Evolutionary conservation across 2,113 vertebrate genomes (phyloP).

Genomic region (Trichomycterus rosablanca): DNA sequence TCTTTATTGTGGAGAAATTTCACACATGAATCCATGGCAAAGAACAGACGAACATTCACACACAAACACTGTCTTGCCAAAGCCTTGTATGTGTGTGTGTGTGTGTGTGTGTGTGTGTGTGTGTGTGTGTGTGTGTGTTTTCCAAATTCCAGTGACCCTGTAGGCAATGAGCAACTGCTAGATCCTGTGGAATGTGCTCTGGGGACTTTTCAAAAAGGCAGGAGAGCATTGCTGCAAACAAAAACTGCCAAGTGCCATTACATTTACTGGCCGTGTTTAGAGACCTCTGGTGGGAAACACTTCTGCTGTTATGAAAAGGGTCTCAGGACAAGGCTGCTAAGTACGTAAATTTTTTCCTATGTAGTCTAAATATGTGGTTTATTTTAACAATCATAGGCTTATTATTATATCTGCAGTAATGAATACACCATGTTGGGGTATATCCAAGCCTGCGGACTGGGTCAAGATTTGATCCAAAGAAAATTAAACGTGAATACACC

Average conservation of each 20-base stretch:
- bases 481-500: too few relatives aligned
- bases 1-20: too few relatives aligned
- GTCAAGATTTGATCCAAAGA: conserved; percentile 19
- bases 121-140: too few relatives aligned
- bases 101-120: too few relatives aligned
- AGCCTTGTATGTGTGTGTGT: too few relatives aligned
- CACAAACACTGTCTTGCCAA: too few relatives aligned
- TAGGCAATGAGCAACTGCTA: conserved; percentile 81
- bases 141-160: conserved; percentile 84
- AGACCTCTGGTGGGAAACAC: conserved; percentile 46
- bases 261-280: conserved; percentile 79
- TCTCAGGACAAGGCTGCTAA: conserved; percentile 17
- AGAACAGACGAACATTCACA: too few relatives aligned
- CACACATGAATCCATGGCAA: too few relatives aligned
- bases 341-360: neutral
- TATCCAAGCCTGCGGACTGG: conserved; percentile 5
- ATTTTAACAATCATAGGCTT: conserved; percentile 1
- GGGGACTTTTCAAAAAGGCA: conserved; percentile 88
- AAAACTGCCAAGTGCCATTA: conserved; percentile 90
- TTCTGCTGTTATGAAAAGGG: conserved; percentile 28
- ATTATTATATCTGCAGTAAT: too few relatives aligned
- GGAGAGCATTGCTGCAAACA: conserved; percentile 84
- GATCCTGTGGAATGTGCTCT: conserved; percentile 89
- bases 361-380: conserved; percentile 4
- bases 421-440: neutral